Evolutionary conservation across 2,113 vertebrate species (phyloP).

Genomic region (Lepus timidus): DNA sequence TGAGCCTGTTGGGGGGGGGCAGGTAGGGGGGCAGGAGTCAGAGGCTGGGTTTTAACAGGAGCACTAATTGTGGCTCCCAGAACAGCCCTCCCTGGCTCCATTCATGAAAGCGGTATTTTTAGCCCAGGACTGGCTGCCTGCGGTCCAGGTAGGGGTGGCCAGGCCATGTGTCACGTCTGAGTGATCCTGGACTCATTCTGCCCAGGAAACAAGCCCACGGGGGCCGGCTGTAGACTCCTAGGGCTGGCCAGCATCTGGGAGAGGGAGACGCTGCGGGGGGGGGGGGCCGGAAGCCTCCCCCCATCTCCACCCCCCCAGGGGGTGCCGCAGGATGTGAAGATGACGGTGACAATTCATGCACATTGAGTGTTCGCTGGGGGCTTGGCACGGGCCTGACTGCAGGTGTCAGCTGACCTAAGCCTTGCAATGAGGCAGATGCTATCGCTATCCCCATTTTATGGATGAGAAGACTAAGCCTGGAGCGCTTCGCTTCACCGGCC

Average conservation of each 20-base stretch:
- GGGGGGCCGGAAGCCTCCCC: not conserved
- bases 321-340: rapidly evolving
- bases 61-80: slow-evolving; percentile 46
- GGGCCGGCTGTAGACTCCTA: not conserved
- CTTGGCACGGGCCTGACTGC: not conserved
- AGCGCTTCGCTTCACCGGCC: not conserved
- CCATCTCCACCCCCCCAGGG: not conserved
- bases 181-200: slow-evolving; percentile 61
- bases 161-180: slow-evolving; percentile 77
- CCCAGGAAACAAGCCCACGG: slow-evolving; percentile 53
- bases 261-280: not conserved
- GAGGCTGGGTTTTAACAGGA: slow-evolving; percentile 13
- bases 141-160: slow-evolving; percentile 25
- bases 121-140: slow-evolving; percentile 55
- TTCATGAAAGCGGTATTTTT: slow-evolving; percentile 77
- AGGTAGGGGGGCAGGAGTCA: not conserved
- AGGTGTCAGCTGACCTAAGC: not conserved
- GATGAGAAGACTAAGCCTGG: not conserved
- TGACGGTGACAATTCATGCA: rapidly evolving
- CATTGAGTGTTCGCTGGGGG: not conserved
- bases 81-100: slow-evolving; percentile 56
- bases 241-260: not conserved
- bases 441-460: not conserved
- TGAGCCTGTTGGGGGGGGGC: not conserved
- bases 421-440: not conserved